Percentiles rank a stretch among this genome's conserved stretches.
Conservation (phyloP, 2,888 invertebrate genomes). For the Dromius quadrimaculatus region DNA sequence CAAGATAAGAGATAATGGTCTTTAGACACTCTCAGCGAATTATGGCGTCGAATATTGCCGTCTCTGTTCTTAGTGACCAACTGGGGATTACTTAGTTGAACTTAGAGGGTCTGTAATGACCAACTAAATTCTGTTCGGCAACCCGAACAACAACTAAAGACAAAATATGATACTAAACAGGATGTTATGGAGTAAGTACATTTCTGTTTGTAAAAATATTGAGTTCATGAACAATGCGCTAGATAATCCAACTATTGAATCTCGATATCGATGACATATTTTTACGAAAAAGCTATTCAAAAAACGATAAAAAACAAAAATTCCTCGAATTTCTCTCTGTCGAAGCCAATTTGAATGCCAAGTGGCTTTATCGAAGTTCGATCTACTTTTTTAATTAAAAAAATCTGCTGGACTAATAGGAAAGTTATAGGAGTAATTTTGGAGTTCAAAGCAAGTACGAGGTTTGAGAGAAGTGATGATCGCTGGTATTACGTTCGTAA, state of each 20-base stretch:
- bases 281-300: too few relatives aligned
- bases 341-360: constrained; percentile 28
- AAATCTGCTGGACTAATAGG: constrained; percentile 28
- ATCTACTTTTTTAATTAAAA: constrained; percentile 35
- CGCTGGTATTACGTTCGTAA: constrained; percentile 9
- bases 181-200: too few relatives aligned
- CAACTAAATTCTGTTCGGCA: too few relatives aligned
- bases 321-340: constrained; percentile 4
- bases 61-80: constrained; percentile 22
- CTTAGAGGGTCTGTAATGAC: constrained; percentile 26
- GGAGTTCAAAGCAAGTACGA: not conserved
- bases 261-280: too few relatives aligned
- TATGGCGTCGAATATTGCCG: constrained; percentile 35
- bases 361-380: constrained; percentile 27
- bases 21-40: constrained; percentile 9
- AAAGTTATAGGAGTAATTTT: constrained; percentile 20
- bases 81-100: constrained; percentile 37
- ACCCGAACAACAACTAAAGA: too few relatives aligned
- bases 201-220: too few relatives aligned
- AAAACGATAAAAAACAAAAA: too few relatives aligned
- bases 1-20: constrained; percentile 11
- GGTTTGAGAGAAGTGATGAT: constrained; percentile 4
- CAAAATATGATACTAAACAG: too few relatives aligned
- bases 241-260: too few relatives aligned
- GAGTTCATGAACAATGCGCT: too few relatives aligned